phyloP scores from a whole-genome alignment of 2,797 vertebrate genomes.

The Malurus splendens region DNA sequence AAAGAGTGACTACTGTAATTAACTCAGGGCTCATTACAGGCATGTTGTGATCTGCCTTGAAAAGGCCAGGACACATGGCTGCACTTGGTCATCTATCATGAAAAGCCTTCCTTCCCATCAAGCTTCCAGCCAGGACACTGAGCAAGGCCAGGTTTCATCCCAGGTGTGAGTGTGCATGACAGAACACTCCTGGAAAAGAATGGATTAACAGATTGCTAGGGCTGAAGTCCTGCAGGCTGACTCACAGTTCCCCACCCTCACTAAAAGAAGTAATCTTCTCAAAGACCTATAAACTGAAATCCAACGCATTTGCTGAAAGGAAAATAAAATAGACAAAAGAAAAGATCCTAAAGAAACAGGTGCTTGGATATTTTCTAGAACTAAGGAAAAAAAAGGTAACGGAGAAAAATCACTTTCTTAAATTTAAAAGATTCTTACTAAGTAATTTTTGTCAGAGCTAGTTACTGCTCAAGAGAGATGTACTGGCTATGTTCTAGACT shows the following conservation, averaged over 20 bases:
- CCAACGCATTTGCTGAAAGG: neutral
- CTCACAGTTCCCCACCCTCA: slow-evolving; percentile 2
- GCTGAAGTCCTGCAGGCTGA: slow-evolving; percentile 21
- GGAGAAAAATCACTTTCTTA: neutral
- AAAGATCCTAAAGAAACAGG: neutral
- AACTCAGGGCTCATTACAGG: neutral
- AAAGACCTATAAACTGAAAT: neutral
- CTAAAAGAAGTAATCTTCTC: neutral
- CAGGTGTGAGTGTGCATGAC: neutral
- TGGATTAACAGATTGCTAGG: neutral
- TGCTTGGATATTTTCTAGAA: neutral
- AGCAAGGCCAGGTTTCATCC: neutral
- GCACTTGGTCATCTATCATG: neutral
- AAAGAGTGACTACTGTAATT: neutral
- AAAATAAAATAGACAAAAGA: neutral
- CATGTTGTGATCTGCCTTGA: neutral
- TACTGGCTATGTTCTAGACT: neutral
- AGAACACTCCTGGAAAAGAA: neutral
- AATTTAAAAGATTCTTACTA: neutral
- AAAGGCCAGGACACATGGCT: neutral
- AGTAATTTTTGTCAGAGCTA: neutral
- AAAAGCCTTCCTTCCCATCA: neutral
- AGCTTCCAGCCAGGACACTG: neutral
- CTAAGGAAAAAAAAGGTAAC: neutral
- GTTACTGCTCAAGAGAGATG: neutral